phyloP scores from a whole-genome alignment of 2,888 invertebrate species.

The Thera obeliscata region DNA sequence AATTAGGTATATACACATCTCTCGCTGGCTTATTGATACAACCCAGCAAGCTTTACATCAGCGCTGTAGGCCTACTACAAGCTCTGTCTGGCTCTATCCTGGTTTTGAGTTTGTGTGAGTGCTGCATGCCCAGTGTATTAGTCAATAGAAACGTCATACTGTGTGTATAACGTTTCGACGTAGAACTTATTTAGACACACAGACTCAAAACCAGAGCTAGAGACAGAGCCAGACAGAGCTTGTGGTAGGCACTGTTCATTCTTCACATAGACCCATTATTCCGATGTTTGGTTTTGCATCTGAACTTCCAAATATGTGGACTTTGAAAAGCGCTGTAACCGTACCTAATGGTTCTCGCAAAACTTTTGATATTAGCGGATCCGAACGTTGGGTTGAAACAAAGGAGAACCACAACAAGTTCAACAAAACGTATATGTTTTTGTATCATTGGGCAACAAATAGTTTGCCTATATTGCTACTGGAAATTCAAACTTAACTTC shows the following conservation, averaged over 20 bases:
- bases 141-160: too few relatives aligned
- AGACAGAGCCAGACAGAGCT: too few relatives aligned
- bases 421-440: constrained; percentile 37
- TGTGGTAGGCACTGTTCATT: constrained; percentile 14
- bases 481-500: neutral
- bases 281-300: constrained; percentile 24
- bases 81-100: too few relatives aligned
- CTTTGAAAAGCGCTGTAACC: constrained; percentile 25
- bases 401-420: constrained; percentile 44
- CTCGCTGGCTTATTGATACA: constrained; percentile 3
- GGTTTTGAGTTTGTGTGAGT: too few relatives aligned
- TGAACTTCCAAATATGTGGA: constrained; percentile 26
- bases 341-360: constrained; percentile 43
- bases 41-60: constrained; percentile 4
- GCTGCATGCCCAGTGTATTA: too few relatives aligned
- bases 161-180: too few relatives aligned
- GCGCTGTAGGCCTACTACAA: too few relatives aligned
- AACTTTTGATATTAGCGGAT: constrained; percentile 53
- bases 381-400: constrained; percentile 45
- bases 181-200: too few relatives aligned
- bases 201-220: too few relatives aligned
- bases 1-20: too few relatives aligned
- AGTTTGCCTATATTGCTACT: neutral
- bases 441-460: constrained; percentile 7
- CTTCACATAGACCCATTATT: constrained; percentile 14